These are phyloP conservation scores for Leptodactylus fallax DNA, from an alignment of 2,797 vertebrate genomes.

Conservation along the genomic window DNA sequence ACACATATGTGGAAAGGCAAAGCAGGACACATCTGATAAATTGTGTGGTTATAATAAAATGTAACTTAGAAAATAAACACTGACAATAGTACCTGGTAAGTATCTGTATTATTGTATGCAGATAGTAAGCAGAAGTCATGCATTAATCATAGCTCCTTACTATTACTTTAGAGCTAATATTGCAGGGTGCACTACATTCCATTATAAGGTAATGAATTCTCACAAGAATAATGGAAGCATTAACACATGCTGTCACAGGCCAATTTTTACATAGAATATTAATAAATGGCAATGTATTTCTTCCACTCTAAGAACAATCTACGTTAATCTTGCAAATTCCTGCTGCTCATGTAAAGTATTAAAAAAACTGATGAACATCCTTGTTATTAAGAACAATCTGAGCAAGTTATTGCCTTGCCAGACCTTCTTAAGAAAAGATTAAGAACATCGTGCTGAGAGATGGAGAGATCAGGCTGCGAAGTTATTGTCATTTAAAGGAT, in stretches of 20 bases:
- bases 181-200: not conserved
- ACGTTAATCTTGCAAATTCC: conserved; percentile 1
- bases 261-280: conserved; percentile 21
- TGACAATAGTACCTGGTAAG: not conserved
- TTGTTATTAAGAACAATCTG: conserved; percentile 20
- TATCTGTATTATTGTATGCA: not conserved
- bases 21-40: too few relatives aligned
- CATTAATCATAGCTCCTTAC: conserved; percentile 12
- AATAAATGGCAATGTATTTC: conserved; percentile 26
- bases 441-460: conserved; percentile 28
- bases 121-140: not conserved
- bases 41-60: too few relatives aligned
- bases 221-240: conserved; percentile 21
- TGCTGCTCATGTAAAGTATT: conserved; percentile 39
- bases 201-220: conserved; percentile 30
- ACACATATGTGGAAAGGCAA: too few relatives aligned
- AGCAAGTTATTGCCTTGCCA: conserved; percentile 3
- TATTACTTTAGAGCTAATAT: conserved; percentile 11
- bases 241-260: conserved; percentile 11
- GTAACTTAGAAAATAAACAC: not conserved
- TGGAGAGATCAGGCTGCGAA: conserved; percentile 8
- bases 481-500: conserved; percentile 7
- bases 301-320: conserved; percentile 1
- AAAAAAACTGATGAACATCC: conserved; percentile 2
- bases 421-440: conserved; percentile 42